Base-by-base conservation (phyloP, 2,797 vertebrate species). In the Lindbergichthys nudifrons region DNA sequence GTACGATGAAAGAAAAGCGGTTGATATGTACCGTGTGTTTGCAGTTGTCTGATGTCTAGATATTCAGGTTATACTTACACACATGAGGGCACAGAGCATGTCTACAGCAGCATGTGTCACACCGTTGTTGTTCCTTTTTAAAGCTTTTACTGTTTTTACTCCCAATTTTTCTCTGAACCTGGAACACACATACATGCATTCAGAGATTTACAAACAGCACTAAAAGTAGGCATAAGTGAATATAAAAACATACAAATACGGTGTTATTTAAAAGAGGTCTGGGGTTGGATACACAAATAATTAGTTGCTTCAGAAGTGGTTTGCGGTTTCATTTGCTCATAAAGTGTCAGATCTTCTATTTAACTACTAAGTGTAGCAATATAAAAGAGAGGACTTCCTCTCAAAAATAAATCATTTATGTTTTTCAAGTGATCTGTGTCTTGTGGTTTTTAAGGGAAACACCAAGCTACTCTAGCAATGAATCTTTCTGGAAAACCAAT, bases 21-120 rank as follows among this genome's bases (percentile, higher is more conserved):
- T 3, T 15, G 5, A 56, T 30, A 11, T 59, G 14, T 8, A 15
- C 26, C 26, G 4, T 9, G 32, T 1, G 14, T 15, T 42, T 56
- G 18, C 2, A 14, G 42, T n/a, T 32, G 11, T 6, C 50, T 46
- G 23, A 41, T 16, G 42, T 12, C 21, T 19, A 10, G 19, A 58
- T 46, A 64, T 66, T 60, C 23, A 11, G 23, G 70, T 15, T 68
- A 60, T 77, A 99, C 98, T 98, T 96, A 99, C 98, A 98, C 98
- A 99, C 98, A 99, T 99, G 42, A 99, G 97, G 43, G 98, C 98
- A 92, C 98, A 99, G n/a, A 99, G 97, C 98, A 99, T 99, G 87
- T 99, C 98, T 64, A 99, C 96, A 65, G 98, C 97, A 50, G 98
- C 96, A 68, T 99, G 98, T 19, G 96, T 97, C 43, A 99, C 97